phyloP scores from a whole-genome alignment of 2,888 invertebrate species.

The Steinernema scapterisci region DNA sequence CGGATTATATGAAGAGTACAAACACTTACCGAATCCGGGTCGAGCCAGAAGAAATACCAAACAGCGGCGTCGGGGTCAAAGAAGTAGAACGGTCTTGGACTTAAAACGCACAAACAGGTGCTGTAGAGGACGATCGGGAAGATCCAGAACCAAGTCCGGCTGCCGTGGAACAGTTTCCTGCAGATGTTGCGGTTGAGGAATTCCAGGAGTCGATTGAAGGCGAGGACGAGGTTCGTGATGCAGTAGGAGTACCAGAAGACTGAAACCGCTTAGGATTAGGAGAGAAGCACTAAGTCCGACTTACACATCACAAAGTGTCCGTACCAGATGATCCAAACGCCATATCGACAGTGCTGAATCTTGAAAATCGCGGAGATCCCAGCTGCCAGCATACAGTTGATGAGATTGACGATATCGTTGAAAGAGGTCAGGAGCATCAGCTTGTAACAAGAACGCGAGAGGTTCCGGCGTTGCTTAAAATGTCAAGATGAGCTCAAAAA shows the following conservation, averaged over 20 bases:
- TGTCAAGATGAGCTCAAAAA: too few species aligned
- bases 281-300: neutral
- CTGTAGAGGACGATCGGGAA: neutral
- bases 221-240: neutral
- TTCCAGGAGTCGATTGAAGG: neutral
- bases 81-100: neutral
- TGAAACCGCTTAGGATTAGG: too few species aligned
- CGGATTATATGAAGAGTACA: too few species aligned
- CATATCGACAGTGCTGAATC: neutral
- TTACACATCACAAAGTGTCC: conserved; percentile 19
- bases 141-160: neutral
- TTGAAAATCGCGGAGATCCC: neutral
- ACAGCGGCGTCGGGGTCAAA: neutral
- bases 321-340: neutral
- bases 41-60: conserved; percentile 2
- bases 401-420: neutral
- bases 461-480: too few species aligned
- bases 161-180: neutral
- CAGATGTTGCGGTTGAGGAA: neutral
- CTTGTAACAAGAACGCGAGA: neutral
- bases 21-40: neutral
- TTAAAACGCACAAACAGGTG: neutral
- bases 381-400: neutral
- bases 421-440: neutral
- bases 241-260: conserved; percentile 10